phyloP scores from a whole-genome alignment of 2,888 invertebrate genomes.

The Alitta virens region DNA sequence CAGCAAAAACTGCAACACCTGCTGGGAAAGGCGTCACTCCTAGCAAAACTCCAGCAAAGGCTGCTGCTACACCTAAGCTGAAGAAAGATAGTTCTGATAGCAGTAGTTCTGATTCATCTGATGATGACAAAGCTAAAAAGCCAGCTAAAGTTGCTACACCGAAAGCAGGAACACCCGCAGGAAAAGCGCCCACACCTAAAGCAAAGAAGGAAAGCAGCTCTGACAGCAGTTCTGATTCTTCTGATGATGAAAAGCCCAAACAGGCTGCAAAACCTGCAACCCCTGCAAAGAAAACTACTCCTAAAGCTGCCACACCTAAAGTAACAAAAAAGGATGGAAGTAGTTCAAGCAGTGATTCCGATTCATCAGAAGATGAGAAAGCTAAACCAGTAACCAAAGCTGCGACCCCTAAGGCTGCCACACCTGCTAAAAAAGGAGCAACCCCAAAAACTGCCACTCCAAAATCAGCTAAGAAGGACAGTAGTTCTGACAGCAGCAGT shows the following conservation, averaged over 20 bases:
- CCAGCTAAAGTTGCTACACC: too few species aligned
- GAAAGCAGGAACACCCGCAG: too few species aligned
- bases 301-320: too few species aligned
- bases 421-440: conserved; percentile 4
- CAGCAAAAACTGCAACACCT: background rate
- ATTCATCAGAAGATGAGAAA: conserved; percentile 5
- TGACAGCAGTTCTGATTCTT: conserved; percentile 1
- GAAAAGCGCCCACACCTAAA: too few species aligned
- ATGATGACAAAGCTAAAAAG: too few species aligned
- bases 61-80: too few species aligned
- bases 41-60: too few species aligned
- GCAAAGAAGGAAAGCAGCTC: too few species aligned
- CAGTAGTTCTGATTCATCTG: conserved; percentile 10
- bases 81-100: background rate
- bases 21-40: background rate
- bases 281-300: background rate
- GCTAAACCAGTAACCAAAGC: background rate
- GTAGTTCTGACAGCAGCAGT: conserved; percentile 6
- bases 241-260: conserved; percentile 2
- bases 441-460: background rate
- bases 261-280: background rate
- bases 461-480: background rate
- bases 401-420: conserved; percentile 1
- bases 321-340: too few species aligned
- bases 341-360: too few species aligned